Evolutionary conservation across 2,797 vertebrate genomes (phyloP).

Genomic region (Schizopygopsis pylzovi): DNA sequence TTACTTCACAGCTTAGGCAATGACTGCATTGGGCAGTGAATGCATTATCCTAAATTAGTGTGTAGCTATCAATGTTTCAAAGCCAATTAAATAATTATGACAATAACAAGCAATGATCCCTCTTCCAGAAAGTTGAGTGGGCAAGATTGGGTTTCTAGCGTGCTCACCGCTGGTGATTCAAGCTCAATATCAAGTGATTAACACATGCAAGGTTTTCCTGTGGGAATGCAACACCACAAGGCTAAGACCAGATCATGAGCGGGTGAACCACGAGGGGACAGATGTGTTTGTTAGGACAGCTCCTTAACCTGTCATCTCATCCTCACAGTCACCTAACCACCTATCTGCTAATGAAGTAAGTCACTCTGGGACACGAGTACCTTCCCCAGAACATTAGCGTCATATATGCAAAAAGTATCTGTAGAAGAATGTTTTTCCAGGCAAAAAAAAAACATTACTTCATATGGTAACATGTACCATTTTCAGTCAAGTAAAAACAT

Average conservation of each 20-base stretch:
- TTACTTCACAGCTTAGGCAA: neutral
- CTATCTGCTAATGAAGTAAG: slow-evolving; percentile 17
- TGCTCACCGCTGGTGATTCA: slow-evolving; percentile 46
- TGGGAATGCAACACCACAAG: slow-evolving; percentile 51
- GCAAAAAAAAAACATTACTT: neutral
- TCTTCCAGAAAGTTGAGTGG: slow-evolving; percentile 57
- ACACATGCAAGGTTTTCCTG: slow-evolving; percentile 50
- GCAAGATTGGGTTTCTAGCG: slow-evolving; percentile 56
- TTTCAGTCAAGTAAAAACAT: neutral
- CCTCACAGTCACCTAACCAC: slow-evolving; percentile 18
- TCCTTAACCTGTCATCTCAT: slow-evolving; percentile 36
- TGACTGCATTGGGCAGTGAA: neutral
- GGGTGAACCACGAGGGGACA: neutral
- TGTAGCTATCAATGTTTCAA: no score
- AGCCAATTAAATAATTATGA: slow-evolving; percentile 56
- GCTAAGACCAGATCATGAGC: slow-evolving; percentile 29
- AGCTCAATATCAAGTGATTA: slow-evolving; percentile 58
- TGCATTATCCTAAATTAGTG: no score
- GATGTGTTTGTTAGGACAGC: slow-evolving; percentile 6
- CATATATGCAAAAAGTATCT: neutral
- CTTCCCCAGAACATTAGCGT: neutral
- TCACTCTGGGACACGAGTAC: neutral
- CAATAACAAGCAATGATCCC: slow-evolving; percentile 41
- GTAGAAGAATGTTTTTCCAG: neutral
- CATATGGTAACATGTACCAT: no score